A percentile compares a stretch with the other conserved stretches of the same genome.
These are phyloP conservation scores for Lithophane ornitopus DNA, from an alignment of 2,888 invertebrate species.

Conservation along the genomic window DNA sequence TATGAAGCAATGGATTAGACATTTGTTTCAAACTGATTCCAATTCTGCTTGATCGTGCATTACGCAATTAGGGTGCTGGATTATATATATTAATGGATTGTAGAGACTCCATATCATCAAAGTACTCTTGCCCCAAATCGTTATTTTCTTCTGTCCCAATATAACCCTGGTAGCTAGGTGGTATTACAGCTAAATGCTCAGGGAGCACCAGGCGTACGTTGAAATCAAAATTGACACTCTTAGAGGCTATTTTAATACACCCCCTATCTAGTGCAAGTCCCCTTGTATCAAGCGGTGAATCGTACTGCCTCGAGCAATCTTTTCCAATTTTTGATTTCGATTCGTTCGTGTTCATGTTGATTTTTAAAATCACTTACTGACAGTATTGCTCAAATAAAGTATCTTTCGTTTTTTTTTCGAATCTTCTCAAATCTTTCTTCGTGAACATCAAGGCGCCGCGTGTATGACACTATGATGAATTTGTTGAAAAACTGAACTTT, in stretches of 20 bases:
- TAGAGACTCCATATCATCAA: neutral
- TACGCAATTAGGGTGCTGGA: too few relatives aligned
- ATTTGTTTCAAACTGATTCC: too few relatives aligned
- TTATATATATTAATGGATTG: neutral
- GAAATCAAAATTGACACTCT: neutral
- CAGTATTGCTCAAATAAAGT: neutral
- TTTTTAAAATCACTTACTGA: slow-evolving; percentile 8
- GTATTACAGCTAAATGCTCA: too few relatives aligned
- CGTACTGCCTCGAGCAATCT: neutral
- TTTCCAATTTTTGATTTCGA: slow-evolving; percentile 4
- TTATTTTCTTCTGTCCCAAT: neutral
- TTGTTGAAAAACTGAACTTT: neutral
- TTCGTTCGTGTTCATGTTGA: neutral
- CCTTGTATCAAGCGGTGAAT: neutral
- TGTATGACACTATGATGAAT: neutral
- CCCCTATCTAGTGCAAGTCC: slow-evolving; percentile 5
- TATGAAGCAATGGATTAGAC: too few relatives aligned
- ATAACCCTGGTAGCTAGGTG: neutral
- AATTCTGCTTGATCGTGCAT: too few relatives aligned
- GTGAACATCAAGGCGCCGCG: neutral
- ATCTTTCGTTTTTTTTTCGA: neutral
- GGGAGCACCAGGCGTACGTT: neutral
- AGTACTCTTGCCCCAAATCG: neutral
- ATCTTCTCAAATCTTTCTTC: neutral
- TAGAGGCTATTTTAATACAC: neutral